Evolutionary conservation across 1,140 invertebrate species (phyloP).

Genomic region (Portunus trituberculatus): DNA sequence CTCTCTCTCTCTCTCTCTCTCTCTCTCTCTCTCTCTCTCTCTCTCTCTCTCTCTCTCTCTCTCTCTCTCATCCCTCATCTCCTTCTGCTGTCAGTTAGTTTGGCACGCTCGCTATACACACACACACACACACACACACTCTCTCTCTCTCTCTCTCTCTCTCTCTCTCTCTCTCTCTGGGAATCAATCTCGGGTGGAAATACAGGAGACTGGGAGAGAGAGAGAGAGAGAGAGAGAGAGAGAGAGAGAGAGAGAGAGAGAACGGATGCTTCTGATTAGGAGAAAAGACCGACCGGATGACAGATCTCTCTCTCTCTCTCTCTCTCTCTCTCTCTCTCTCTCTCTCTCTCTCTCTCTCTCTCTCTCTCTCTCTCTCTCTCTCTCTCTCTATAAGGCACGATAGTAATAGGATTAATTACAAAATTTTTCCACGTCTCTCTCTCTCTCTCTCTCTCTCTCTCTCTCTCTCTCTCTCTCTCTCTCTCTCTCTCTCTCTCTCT

Average conservation of each 20-base stretch:
- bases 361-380: conserved; percentile 38
- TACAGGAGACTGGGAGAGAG: too few relatives aligned
- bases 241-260: too few relatives aligned
- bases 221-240: too few relatives aligned
- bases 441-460: conserved; percentile 1
- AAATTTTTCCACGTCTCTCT: background rate
- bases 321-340: conserved; percentile 52
- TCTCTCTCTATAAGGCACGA: background rate
- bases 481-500: background rate
- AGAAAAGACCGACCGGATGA: too few relatives aligned
- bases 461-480: conserved; percentile 16
- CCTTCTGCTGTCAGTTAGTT: too few relatives aligned
- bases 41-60: background rate
- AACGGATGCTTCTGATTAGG: too few relatives aligned
- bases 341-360: conserved; percentile 52
- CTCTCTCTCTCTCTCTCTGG: too few relatives aligned
- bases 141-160: too few relatives aligned
- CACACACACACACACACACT: too few relatives aligned
- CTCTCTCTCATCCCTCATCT: too few relatives aligned
- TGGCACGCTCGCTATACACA: too few relatives aligned
- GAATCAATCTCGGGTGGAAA: too few relatives aligned
- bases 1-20: background rate
- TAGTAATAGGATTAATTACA: background rate
- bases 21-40: background rate
- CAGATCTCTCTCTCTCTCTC: background rate